These are phyloP conservation scores for Plectrocnemia conspersa DNA, from an alignment of 1,140 invertebrate genomes.

Conservation along the genomic window DNA sequence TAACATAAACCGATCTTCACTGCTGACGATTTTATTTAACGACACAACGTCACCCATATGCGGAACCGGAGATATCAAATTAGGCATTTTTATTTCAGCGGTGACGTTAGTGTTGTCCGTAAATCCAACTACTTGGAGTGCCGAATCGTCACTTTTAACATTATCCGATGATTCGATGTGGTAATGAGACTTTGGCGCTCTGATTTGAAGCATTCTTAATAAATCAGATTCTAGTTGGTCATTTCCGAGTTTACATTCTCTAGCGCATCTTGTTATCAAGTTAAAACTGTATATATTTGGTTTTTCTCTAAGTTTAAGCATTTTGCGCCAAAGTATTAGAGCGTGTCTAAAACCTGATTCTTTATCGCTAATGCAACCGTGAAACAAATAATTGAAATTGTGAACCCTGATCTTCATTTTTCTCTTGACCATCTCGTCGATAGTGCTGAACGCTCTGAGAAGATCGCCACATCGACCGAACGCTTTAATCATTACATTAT, in stretches of 20 bases:
- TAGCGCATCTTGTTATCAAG: conserved; percentile 68
- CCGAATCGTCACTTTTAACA: background rate
- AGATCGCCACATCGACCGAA: conserved; percentile 79
- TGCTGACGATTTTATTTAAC: conserved; percentile 52
- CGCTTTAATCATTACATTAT: conserved; percentile 86
- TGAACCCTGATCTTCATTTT: conserved; percentile 59
- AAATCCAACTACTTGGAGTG: no score
- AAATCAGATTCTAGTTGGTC: conserved; percentile 21
- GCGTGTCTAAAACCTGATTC: conserved; percentile 74
- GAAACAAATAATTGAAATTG: conserved; percentile 75
- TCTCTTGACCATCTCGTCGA: conserved; percentile 76
- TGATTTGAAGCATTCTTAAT: conserved; percentile 15
- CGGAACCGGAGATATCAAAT: conserved; percentile 54
- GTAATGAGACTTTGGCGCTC: background rate
- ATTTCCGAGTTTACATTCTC: conserved; percentile 75
- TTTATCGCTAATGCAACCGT: conserved; percentile 74
- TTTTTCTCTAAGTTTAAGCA: conserved; percentile 59
- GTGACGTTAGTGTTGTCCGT: background rate
- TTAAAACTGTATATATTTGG: conserved; percentile 75
- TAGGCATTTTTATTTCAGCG: conserved; percentile 48
- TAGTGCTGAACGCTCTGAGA: conserved; percentile 68
- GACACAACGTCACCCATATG: conserved; percentile 55
- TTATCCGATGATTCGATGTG: background rate
- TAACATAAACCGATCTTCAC: conserved; percentile 68
- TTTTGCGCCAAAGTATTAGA: conserved; percentile 78